phyloP scores from a whole-genome alignment of 1,140 invertebrate genomes.

The Rhopalosiphum maidis region DNA sequence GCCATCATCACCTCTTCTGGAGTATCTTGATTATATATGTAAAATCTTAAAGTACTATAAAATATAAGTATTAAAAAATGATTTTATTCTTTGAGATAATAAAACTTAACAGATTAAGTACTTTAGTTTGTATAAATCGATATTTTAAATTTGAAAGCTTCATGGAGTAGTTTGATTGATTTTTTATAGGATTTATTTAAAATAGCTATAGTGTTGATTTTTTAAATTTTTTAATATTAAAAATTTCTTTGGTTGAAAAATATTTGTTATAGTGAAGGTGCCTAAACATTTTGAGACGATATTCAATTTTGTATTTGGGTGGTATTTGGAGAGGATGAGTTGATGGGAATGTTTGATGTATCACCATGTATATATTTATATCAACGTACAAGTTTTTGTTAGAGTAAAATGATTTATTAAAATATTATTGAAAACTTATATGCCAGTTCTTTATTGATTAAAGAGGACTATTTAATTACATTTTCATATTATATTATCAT shows the following conservation, averaged over 20 bases:
- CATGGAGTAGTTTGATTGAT: not conserved
- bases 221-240: not conserved
- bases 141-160: constrained; percentile 17
- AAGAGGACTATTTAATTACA: not conserved
- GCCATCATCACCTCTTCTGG: not conserved
- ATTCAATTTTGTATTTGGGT: not conserved
- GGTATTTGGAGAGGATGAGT: not conserved
- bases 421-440: not conserved
- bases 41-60: not conserved
- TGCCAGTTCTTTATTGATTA: not conserved
- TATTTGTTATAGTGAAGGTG: not conserved
- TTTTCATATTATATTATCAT: not conserved
- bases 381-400: not conserved
- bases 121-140: not conserved
- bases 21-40: not conserved
- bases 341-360: no score
- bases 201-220: not conserved
- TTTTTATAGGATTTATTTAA: not conserved
- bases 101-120: not conserved
- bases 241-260: not conserved
- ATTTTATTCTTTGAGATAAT: constrained; percentile 5
- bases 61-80: not conserved
- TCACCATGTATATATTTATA: no score
- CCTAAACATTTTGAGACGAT: not conserved
- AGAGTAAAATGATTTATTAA: not conserved